Evolutionary conservation across 2,888 invertebrate species (phyloP).

Genomic region (Epinotia brunnichana): DNA sequence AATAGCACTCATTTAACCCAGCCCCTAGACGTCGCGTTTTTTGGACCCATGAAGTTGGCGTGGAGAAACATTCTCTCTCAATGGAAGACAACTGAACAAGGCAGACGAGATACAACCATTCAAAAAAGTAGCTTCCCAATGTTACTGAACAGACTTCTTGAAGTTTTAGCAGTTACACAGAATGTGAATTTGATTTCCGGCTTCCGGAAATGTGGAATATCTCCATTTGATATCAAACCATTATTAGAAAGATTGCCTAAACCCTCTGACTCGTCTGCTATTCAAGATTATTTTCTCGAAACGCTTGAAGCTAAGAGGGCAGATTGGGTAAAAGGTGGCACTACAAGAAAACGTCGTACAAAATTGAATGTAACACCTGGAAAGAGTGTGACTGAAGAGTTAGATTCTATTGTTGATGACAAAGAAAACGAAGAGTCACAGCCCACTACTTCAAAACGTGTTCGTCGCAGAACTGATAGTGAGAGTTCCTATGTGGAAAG

Average conservation of each 20-base stretch:
- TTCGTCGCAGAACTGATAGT: conserved; percentile 3
- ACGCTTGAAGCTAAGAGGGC: conserved; percentile 38
- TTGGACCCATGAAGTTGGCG: conserved; percentile 51
- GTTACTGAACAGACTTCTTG: conserved; percentile 45
- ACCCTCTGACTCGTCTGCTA: conserved; percentile 11
- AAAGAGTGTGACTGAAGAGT: conserved; percentile 37
- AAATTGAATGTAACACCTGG: conserved; percentile 30
- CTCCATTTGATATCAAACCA: not conserved
- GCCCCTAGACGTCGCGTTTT: conserved; percentile 55
- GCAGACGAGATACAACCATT: conserved; percentile 45
- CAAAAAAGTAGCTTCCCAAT: conserved; percentile 49
- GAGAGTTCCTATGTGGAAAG: conserved; percentile 1
- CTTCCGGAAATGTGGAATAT: conserved; percentile 2
- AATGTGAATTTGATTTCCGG: not conserved
- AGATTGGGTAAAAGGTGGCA: not conserved
- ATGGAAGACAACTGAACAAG: conserved; percentile 47
- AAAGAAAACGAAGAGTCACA: conserved; percentile 39
- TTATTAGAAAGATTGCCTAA: not conserved
- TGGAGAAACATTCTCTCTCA: conserved; percentile 49
- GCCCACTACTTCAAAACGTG: conserved; percentile 30
- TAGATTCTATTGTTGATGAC: conserved; percentile 16
- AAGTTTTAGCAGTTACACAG: not conserved
- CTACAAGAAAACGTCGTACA: conserved; percentile 14
- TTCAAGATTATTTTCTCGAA: conserved; percentile 16
- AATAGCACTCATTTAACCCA: conserved; percentile 54